Percentiles rank a stretch among this genome's conserved stretches.
phyloP scores from a whole-genome alignment of 2,113 vertebrate species.

The Casuarius casuarius region DNA sequence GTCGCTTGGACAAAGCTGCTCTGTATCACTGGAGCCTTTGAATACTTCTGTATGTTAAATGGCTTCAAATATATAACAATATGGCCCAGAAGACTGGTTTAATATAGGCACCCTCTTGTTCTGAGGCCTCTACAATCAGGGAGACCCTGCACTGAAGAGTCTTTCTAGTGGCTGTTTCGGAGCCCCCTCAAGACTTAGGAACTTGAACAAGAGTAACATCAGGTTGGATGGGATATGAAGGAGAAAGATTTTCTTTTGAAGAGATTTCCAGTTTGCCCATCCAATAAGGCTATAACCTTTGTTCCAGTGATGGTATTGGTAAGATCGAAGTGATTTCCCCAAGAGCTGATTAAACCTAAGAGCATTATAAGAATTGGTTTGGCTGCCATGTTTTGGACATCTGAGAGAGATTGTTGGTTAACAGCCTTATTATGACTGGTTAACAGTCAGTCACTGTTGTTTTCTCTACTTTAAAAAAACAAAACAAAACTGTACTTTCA shows the following conservation, averaged over 20 bases:
- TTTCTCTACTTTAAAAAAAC: background rate
- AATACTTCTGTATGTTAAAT: background rate
- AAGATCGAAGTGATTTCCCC: background rate
- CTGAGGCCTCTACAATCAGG: background rate
- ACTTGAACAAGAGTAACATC: background rate
- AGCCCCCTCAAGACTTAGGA: background rate
- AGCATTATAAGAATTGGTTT: background rate
- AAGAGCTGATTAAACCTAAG: background rate
- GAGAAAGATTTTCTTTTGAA: background rate
- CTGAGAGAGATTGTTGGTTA: background rate
- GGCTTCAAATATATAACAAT: background rate
- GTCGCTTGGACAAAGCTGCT: constrained; percentile 37
- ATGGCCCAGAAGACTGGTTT: background rate
- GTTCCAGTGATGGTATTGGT: background rate
- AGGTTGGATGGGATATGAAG: background rate
- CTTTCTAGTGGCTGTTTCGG: background rate
- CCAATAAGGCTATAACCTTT: background rate
- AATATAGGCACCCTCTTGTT: background rate
- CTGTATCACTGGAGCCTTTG: constrained; percentile 18
- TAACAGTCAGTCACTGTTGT: background rate
- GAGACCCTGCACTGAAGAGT: background rate
- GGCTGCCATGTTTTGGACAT: background rate
- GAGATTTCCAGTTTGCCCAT: background rate
- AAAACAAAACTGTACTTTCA: background rate
- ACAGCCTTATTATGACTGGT: too few relatives aligned